These are phyloP conservation scores for Calameuta idolon DNA, from an alignment of 2,888 invertebrate species.

Conservation along the genomic window DNA sequence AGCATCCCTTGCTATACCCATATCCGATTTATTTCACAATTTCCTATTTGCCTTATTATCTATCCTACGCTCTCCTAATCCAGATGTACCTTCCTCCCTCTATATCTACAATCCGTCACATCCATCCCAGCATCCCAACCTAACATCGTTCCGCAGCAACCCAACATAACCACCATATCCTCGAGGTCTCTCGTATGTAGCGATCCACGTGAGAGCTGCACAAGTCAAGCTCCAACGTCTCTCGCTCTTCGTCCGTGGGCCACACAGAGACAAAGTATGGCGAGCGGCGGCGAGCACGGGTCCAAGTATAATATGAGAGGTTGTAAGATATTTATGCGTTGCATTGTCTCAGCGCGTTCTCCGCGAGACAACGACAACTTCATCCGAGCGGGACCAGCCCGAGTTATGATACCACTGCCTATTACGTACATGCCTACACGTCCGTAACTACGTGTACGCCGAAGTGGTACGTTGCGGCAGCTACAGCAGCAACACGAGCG, in stretches of 20 bases:
- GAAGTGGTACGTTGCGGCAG: neutral
- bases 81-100: neutral
- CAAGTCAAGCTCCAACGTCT: neutral
- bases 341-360: constrained; percentile 59
- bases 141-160: neutral
- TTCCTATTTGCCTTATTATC: neutral
- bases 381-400: constrained; percentile 52
- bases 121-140: neutral
- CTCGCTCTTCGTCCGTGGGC: constrained; percentile 23
- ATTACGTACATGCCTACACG: constrained; percentile 10
- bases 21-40: neutral
- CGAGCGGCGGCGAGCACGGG: constrained; percentile 20
- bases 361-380: constrained; percentile 63
- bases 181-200: neutral
- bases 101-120: neutral
- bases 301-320: constrained; percentile 54
- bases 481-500: neutral
- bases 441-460: neutral
- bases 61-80: neutral
- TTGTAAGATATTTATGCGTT: constrained; percentile 65
- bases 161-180: neutral
- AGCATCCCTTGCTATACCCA: neutral
- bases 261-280: constrained; percentile 38
- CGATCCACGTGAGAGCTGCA: too few relatives aligned
- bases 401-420: constrained; percentile 19